These are phyloP conservation scores for Chrysomallon squamiferum DNA, from an alignment of 1,140 invertebrate genomes.

Conservation along the genomic window DNA sequence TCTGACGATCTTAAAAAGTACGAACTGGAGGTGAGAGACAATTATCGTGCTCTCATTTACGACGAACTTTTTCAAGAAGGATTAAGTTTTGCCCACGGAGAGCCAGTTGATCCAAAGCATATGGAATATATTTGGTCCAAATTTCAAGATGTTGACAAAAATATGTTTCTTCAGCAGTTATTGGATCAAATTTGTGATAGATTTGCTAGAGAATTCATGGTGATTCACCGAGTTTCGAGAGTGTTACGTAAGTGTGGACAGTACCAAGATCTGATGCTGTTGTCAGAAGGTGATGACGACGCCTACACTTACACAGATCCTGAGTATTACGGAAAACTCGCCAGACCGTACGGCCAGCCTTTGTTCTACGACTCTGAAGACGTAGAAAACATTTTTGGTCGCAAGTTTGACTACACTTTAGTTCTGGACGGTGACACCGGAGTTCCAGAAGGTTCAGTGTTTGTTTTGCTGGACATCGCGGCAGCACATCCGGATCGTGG, in stretches of 20 bases:
- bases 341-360: slow-evolving; percentile 38
- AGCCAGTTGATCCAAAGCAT: slow-evolving; percentile 31
- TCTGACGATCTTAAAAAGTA: slow-evolving; percentile 41
- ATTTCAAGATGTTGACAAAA: slow-evolving; percentile 34
- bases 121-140: slow-evolving; percentile 43
- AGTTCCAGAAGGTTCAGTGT: slow-evolving; percentile 37
- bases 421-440: slow-evolving; percentile 55
- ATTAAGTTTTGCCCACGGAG: slow-evolving; percentile 31
- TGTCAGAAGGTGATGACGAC: slow-evolving; percentile 47
- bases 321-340: slow-evolving; percentile 38
- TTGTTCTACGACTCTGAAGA: slow-evolving; percentile 49
- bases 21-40: slow-evolving; percentile 42
- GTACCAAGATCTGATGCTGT: slow-evolving; percentile 56
- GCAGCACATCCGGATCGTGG: slow-evolving; percentile 53
- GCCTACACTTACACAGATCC: slow-evolving; percentile 51
- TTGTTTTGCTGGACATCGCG: slow-evolving; percentile 47
- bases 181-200: slow-evolving; percentile 49
- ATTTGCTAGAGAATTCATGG: slow-evolving; percentile 55
- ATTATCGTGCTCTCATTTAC: slow-evolving; percentile 44
- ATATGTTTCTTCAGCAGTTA: slow-evolving; percentile 43
- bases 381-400: slow-evolving; percentile 42
- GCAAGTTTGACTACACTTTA: slow-evolving; percentile 54
- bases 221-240: slow-evolving; percentile 49
- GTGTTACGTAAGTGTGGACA: slow-evolving; percentile 58
- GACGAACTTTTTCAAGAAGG: slow-evolving; percentile 50